Evolutionary conservation across 2,797 vertebrate genomes (phyloP), one percentile per base, ranked within the genome.

Genomic region (Capromys pilorides): DNA sequence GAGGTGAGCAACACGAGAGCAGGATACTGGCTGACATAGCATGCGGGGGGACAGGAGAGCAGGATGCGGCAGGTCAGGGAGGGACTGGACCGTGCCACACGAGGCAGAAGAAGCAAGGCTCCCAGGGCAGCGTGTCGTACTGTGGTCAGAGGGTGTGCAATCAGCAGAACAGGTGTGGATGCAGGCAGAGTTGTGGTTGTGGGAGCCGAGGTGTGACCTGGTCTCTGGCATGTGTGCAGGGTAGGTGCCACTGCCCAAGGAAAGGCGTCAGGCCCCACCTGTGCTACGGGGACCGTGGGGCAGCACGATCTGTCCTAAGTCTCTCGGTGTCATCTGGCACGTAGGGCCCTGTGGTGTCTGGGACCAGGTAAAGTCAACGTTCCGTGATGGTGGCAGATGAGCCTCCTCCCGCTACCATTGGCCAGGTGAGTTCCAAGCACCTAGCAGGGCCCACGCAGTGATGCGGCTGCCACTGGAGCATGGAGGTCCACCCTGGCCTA

Each of bases 391-490:
- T 13, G 36, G 66, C 77, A n/a, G 33, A 54, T 2, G 28, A 57
- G 85, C n/a, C 28, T 45, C 41, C 41, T 71, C n/a, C 12, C 26
- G 39, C 62, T 3, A 8, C 31, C 45, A 6, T 11, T 45, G 78
- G 64, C 78, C 36, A 1, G 45, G 82, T 67, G 57, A 31, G 73
- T 26, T 24, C 39, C 8, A 33, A 6, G 19, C 24, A 9, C 0
- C 11, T 28, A n/a, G 73, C 0, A 2, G 62, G 1, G 71, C 0
- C 3, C 1, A 0, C 0, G 0, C 4, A 73, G 9, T 1, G 0
- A 0, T 18, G 36, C 21, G 79, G 10, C 57, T 8, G 45, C 28
- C 57, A 4, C 2, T 0, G 0, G 39, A n/a, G 75, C 36, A 3
- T 0, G 1, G 69, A n/a, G 33, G 41, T 73, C 19, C 14, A 0